Evolutionary conservation across 2,888 invertebrate genomes (phyloP), one percentile per base, ranked within the genome.

Genomic region (Epirrhoe tristata): DNA sequence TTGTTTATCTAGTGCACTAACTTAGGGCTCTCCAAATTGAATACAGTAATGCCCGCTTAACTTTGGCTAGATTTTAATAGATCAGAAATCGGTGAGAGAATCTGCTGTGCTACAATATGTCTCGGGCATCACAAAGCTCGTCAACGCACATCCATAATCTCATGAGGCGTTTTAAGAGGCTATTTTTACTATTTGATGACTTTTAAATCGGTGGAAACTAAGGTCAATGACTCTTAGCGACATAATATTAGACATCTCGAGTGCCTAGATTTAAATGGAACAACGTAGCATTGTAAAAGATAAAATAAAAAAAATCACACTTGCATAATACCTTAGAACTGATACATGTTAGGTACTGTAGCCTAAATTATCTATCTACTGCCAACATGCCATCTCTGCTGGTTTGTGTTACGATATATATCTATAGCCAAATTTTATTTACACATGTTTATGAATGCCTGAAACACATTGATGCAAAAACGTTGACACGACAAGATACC

Each of bases 401-500:
- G 32, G 14, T n/a, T n/a, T 54, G 6, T 14, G 32, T 32, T 51
- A 58, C 58, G 32, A 51, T 34, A 14, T 31, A 34, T 17, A 5
- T 36, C n/a, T 56, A 17, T 17, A 51, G 16, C 6, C 12, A 50
- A 17, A 1, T 4, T 53, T 60, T 54, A 39, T 57, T 32, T 58
- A 31, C 14, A 65, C 14, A 61, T 60, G 6, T 61, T 66, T 66
- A 70, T 70, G 67, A 78, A 79, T 76, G 79, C 78, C 81, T 81
- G 81, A 84, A 84, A 86, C 85, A 84, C 80, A 84, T 78, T 79
- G 81, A 76, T 75, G 77, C 81, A 78, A 75, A 65, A 71, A 75
- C 74, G 70, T 69, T 73, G 71, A 70, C 68, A 65, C 69, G 74
- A 75, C 68, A 69, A 73, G 66, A 71, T 31, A 73, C 66, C 56